Evolutionary conservation across 2,888 invertebrate genomes (phyloP).

Genomic region (Pelosia muscerda): DNA sequence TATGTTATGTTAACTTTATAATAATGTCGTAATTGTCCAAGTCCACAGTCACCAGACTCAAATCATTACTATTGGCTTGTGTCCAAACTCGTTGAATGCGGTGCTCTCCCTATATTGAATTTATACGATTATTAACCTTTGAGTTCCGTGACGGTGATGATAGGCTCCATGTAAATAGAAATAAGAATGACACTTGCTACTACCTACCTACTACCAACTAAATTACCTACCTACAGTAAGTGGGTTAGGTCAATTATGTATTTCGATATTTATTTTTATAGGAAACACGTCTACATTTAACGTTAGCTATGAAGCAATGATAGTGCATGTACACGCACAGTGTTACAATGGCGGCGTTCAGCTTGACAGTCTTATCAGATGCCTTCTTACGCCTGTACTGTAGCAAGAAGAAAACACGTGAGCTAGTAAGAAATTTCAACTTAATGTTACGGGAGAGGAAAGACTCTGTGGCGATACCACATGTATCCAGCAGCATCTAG

Average conservation of each 20-base stretch:
- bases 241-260: background rate
- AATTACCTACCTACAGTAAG: too few species aligned
- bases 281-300: background rate
- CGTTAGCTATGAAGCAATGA: too few species aligned
- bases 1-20: too few species aligned
- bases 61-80: constrained; percentile 49
- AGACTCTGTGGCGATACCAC: too few species aligned
- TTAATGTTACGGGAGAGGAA: too few species aligned
- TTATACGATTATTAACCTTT: constrained; percentile 64
- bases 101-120: constrained; percentile 60
- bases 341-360: too few species aligned
- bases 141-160: constrained; percentile 36
- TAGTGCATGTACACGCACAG: too few species aligned
- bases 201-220: background rate
- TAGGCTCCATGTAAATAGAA: constrained; percentile 42
- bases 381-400: too few species aligned
- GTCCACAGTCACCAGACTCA: constrained; percentile 23
- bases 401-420: too few species aligned
- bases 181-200: constrained; percentile 12
- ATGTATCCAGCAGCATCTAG: too few species aligned
- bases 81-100: constrained; percentile 41
- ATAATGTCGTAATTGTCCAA: constrained; percentile 7
- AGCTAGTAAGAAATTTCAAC: too few species aligned
- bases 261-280: background rate
- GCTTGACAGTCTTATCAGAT: too few species aligned